A percentile compares a stretch with the other conserved stretches of the same genome.
Conservation (phyloP, 2,113 vertebrate genomes). For the Rhagologus leucostigma region DNA sequence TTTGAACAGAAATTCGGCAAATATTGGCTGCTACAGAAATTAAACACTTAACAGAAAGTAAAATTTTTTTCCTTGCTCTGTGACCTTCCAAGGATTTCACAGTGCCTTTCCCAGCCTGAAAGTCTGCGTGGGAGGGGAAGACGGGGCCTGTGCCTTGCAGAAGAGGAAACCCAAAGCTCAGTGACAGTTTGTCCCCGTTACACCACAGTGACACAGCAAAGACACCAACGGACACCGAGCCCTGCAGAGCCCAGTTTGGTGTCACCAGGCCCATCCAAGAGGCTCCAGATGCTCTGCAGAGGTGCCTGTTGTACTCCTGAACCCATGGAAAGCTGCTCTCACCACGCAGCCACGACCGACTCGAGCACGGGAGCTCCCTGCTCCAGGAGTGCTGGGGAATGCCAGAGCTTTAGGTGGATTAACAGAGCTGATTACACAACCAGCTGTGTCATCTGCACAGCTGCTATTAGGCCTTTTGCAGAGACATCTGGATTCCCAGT, state of each 20-base stretch:
- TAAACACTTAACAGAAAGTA: neutral
- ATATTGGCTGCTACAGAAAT: neutral
- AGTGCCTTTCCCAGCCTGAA: neutral
- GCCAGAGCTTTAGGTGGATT: neutral
- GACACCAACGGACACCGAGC: accelerated
- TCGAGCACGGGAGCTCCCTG: neutral
- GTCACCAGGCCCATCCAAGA: neutral
- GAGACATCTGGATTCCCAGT: conserved; percentile 8
- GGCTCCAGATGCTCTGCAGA: neutral
- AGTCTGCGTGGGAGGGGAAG: neutral
- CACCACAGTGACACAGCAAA: neutral
- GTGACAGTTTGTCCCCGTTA: neutral
- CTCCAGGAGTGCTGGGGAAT: neutral
- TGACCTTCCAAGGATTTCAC: neutral
- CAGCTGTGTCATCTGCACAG: neutral
- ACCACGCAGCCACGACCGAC: accelerated
- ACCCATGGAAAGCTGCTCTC: neutral
- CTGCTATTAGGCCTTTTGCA: neutral
- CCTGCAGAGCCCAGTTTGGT: neutral
- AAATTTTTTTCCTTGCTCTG: neutral
- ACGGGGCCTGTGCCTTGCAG: neutral
- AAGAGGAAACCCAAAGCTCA: neutral
- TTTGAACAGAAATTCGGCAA: neutral
- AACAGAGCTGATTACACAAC: neutral
- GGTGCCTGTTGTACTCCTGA: accelerated